These are phyloP conservation scores for Lacanobia oleracea DNA, from an alignment of 2,888 invertebrate species.

Conservation along the genomic window DNA sequence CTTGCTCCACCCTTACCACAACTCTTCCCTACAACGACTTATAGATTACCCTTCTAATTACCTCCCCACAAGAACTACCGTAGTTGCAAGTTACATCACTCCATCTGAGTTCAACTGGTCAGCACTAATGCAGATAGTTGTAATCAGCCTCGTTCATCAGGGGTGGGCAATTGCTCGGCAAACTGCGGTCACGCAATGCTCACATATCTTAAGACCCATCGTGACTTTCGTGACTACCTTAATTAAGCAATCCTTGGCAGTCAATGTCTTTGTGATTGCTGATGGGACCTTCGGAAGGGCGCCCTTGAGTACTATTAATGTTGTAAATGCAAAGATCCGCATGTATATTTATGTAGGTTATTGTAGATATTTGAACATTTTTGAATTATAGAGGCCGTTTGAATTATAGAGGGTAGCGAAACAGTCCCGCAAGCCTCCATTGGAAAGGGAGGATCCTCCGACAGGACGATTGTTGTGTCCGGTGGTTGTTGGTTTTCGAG, in stretches of 20 bases:
- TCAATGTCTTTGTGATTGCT: slow-evolving; percentile 69
- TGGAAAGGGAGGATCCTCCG: no score
- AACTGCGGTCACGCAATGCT: slow-evolving; percentile 71
- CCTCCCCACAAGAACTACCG: slow-evolving; percentile 22
- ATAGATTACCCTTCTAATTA: slow-evolving; percentile 3
- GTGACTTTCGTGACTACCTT: slow-evolving; percentile 68
- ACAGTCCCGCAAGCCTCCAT: no score
- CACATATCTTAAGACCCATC: slow-evolving; percentile 68
- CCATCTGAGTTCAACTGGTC: slow-evolving; percentile 49
- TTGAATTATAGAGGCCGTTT: no score
- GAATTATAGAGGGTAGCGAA: no score
- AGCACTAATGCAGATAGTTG: slow-evolving; percentile 63
- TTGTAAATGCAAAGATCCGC: not conserved
- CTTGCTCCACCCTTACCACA: not conserved
- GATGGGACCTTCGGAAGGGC: slow-evolving; percentile 50
- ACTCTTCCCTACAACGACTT: slow-evolving; percentile 3
- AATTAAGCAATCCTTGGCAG: slow-evolving; percentile 74
- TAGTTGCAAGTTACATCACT: slow-evolving; percentile 42
- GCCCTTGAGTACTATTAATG: slow-evolving; percentile 1
- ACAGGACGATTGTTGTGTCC: no score
- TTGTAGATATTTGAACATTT: no score
- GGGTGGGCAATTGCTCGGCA: slow-evolving; percentile 66
- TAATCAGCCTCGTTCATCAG: slow-evolving; percentile 62
- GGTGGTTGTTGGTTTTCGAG: no score
- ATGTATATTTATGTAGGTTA: not conserved